phyloP scores from a whole-genome alignment of 2,113 vertebrate genomes.

The Brienomyrus longianalis region DNA sequence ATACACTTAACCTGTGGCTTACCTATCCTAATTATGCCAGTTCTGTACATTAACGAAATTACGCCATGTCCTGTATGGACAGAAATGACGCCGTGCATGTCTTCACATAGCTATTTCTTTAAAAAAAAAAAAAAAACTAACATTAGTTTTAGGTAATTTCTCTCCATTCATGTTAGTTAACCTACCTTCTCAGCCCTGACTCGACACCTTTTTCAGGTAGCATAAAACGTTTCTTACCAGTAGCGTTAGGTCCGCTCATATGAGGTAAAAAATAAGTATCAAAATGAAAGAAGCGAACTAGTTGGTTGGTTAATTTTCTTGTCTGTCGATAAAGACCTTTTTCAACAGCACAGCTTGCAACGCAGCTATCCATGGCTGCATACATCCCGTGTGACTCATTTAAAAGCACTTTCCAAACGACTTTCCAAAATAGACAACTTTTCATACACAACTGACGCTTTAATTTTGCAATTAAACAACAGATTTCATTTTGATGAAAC shows the following conservation, averaged over 20 bases:
- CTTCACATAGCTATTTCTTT: neutral
- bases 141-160: neutral
- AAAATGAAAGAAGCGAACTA: neutral
- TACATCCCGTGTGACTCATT: neutral
- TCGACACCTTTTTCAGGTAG: neutral
- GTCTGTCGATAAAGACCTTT: neutral
- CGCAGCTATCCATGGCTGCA: neutral
- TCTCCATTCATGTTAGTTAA: neutral
- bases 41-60: neutral
- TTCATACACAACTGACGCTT: neutral
- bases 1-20: neutral
- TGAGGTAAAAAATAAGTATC: neutral
- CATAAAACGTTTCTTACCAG: neutral
- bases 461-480: neutral
- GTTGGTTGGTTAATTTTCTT: neutral
- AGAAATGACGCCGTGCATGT: neutral
- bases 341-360: neutral
- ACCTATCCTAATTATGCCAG: neutral
- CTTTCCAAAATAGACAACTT: neutral
- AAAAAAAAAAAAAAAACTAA: neutral
- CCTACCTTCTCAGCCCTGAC: neutral
- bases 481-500: neutral
- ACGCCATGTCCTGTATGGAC: neutral
- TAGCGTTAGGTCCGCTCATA: neutral
- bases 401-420: neutral